Evolutionary conservation across 2,797 vertebrate genomes (phyloP).

Genomic region (Alca torda): DNA sequence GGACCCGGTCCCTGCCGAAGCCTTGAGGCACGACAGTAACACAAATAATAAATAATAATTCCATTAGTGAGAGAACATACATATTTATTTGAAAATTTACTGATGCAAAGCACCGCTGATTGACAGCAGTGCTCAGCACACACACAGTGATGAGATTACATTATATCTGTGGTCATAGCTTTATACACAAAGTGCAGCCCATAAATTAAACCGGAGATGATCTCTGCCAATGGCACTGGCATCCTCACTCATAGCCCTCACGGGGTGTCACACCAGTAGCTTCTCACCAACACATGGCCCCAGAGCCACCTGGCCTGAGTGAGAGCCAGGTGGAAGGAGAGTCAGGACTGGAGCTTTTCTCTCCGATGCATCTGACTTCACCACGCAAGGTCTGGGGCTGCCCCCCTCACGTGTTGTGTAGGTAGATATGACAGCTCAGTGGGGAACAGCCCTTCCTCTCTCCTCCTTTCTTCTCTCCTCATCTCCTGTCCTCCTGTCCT

Average conservation of each 20-base stretch:
- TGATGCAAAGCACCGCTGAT: conserved; percentile 11
- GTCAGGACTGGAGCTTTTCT: neutral
- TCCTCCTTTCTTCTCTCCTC: neutral
- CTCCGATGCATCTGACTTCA: neutral
- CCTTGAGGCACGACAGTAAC: neutral
- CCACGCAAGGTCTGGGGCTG: neutral
- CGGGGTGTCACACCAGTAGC: neutral
- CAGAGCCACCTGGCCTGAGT: neutral
- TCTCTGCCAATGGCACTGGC: neutral
- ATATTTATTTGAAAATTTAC: conserved; percentile 48
- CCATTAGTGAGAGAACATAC: neutral
- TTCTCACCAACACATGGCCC: neutral
- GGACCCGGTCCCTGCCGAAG: neutral
- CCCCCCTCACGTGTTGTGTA: neutral
- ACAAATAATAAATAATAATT: conserved; percentile 52
- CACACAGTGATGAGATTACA: neutral
- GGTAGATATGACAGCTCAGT: neutral
- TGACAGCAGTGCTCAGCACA: conserved; percentile 15
- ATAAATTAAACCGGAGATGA: neutral
- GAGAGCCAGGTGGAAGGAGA: neutral
- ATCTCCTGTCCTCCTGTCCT: neutral
- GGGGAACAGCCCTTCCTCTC: neutral
- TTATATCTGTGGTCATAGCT: neutral
- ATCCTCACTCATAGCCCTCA: neutral
- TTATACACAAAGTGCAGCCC: neutral